Base-by-base conservation (phyloP, 2,888 invertebrate genomes). In the Eledona agricola region DNA sequence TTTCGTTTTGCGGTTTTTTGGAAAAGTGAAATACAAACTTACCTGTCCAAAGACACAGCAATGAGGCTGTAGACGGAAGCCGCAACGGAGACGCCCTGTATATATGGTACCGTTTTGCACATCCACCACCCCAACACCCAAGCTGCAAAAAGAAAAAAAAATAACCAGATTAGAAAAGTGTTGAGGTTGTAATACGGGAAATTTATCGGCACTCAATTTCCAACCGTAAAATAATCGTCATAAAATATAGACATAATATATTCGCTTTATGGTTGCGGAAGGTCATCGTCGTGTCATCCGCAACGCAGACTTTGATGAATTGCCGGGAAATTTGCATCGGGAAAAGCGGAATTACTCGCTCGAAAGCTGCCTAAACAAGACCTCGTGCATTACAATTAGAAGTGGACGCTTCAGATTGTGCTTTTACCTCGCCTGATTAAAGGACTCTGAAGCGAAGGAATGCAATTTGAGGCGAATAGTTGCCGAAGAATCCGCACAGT, bases 31-130 rank as follows among this genome's bases (percentile, higher is more conserved):
- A 23, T 6, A 11, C 1, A 15, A 25, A 79, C 85, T 82, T 76
- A 93, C 93, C 93, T 88, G 82, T 97, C 96, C 51, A 96, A 81
- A 55, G 96, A 94, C 9, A 96, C 95, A 4, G 95, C 94, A 43
- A 96, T 94, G 42, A 97, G 83, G 68, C 96, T 96, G 82, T 96
- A 94, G 59, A 96, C 94, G 3, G 95, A 96, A 5, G 96, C 96
- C 25, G 93, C 94, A 6, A 96, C 95, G 0, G 95, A 93, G 29
- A 96, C 88, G 13, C 95, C 94, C 78, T 96, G 96, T 66, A 96
- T 90, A 77, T 95, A 97, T 2, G 96, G 93, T 40, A 96, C 95
- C 11, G 93, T 89, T 78, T 96, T 94, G 80, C 97, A 97, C 90
- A 96, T 92, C 80, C 90, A 84, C 87, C 90, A 88, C 42, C 96